phyloP scores from a whole-genome alignment of 1,140 invertebrate genomes.

The Eulimnadia texana region DNA sequence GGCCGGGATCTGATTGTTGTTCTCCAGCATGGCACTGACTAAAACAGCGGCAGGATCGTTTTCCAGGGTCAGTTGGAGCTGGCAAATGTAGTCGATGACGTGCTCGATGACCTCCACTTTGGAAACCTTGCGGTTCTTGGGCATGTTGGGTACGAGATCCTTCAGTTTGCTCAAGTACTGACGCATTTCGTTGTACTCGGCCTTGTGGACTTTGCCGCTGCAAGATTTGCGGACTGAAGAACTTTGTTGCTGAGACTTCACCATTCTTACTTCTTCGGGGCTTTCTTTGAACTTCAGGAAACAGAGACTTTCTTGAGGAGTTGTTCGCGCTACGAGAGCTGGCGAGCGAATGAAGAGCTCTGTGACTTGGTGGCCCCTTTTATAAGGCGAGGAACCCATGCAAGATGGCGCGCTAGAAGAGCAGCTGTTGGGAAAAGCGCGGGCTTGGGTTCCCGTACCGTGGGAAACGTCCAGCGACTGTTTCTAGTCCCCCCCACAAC shows the following conservation, averaged over 20 bases:
- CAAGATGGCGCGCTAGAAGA: background rate
- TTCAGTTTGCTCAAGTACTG: conserved; percentile 83
- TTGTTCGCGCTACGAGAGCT: background rate
- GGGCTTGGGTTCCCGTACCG: no score
- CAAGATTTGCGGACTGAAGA: background rate
- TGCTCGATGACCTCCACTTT: conserved; percentile 89
- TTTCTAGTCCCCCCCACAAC: no score
- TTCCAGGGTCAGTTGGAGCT: conserved; percentile 65
- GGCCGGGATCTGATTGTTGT: background rate
- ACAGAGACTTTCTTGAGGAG: no score
- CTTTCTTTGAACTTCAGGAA: no score
- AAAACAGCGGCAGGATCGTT: background rate
- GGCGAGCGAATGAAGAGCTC: background rate
- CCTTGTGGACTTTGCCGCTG: conserved; percentile 23
- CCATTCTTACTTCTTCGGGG: background rate
- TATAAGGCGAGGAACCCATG: no score
- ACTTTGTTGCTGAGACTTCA: no score
- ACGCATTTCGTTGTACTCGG: conserved; percentile 69
- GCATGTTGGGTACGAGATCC: conserved; percentile 33
- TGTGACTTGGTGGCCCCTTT: background rate
- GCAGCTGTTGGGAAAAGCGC: no score
- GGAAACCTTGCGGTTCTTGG: conserved; percentile 30
- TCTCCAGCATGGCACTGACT: background rate
- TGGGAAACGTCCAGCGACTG: no score
- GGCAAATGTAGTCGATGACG: conserved; percentile 93